Evolutionary conservation across 2,797 vertebrate species (phyloP).

Genomic region (Anas capensis): DNA sequence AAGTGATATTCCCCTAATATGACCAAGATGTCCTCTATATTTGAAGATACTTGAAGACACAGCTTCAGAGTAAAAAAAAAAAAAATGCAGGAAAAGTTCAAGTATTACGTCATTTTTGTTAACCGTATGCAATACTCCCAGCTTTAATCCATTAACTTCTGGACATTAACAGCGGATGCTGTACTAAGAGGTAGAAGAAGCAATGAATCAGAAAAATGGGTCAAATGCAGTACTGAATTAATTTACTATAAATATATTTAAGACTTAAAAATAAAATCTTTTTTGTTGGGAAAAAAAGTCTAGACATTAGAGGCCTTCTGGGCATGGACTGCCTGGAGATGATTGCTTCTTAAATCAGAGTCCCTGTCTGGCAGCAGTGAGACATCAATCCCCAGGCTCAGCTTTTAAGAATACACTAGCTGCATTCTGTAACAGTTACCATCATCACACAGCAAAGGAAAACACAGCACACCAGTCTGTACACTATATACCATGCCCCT

Average conservation of each 20-base stretch:
- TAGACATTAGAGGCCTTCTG: neutral
- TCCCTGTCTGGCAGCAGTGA: neutral
- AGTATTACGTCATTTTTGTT: neutral
- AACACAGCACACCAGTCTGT: neutral
- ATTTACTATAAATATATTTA: neutral
- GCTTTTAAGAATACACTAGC: neutral
- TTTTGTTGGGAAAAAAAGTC: neutral
- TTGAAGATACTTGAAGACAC: neutral
- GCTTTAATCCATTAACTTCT: neutral
- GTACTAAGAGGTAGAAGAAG: neutral
- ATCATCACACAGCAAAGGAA: neutral
- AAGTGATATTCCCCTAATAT: neutral
- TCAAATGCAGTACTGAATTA: neutral
- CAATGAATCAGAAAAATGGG: neutral
- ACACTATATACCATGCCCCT: neutral
- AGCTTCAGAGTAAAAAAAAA: neutral
- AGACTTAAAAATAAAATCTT: neutral
- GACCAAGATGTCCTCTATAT: neutral
- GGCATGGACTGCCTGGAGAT: neutral
- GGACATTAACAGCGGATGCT: neutral
- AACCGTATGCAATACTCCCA: neutral
- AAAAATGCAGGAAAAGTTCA: neutral
- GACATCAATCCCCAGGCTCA: neutral
- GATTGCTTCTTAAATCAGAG: neutral
- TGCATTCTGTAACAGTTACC: neutral